phyloP scores from a whole-genome alignment of 2,113 vertebrate species.

The Gorsachius goisagi region DNA sequence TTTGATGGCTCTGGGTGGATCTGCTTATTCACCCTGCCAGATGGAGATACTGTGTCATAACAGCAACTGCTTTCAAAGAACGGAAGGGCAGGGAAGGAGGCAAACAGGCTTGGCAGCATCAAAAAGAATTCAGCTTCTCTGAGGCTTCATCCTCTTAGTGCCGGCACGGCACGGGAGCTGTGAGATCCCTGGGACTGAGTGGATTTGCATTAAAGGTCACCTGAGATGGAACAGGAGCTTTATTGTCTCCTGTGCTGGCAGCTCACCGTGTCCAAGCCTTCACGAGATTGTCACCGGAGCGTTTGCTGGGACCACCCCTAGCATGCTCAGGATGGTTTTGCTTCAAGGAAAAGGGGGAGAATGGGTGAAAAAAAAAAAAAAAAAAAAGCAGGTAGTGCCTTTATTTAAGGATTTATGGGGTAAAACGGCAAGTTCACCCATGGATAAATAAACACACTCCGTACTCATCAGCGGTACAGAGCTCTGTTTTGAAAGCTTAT shows the following conservation, averaged over 20 bases:
- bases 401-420: not conserved
- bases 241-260: not conserved
- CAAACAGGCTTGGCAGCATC: constrained; percentile 62
- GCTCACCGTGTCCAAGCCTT: not conserved
- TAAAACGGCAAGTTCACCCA: not conserved
- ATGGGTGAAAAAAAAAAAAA: not conserved
- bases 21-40: constrained; percentile 70
- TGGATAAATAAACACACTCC: not conserved
- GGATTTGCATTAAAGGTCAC: constrained; percentile 58
- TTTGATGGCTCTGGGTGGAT: constrained; percentile 55
- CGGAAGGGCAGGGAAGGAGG: constrained; percentile 61
- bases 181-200: not conserved
- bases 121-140: constrained; percentile 43
- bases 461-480: not conserved
- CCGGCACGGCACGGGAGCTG: not conserved
- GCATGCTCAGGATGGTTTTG: not conserved
- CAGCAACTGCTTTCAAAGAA: constrained; percentile 69
- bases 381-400: not conserved
- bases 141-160: constrained; percentile 63
- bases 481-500: not conserved
- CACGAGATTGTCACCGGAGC: not conserved
- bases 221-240: constrained; percentile 43
- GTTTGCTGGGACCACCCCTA: not conserved
- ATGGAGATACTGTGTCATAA: constrained; percentile 69
- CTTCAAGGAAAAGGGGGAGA: not conserved